Base-by-base conservation (phyloP, 2,113 vertebrate genomes). In the Morone chrysops region DNA sequence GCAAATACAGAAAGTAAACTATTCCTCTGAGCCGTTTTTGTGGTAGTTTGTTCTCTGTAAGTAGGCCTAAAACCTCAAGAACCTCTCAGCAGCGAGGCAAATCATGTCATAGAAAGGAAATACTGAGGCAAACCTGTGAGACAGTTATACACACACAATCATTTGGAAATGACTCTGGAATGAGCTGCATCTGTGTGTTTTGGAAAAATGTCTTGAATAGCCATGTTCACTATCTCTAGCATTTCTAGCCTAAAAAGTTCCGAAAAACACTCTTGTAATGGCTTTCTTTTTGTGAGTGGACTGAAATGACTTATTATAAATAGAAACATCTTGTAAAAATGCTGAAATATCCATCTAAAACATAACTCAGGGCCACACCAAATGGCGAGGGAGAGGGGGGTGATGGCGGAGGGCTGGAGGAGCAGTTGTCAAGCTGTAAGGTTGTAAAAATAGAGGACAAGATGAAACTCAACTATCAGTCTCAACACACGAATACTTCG, bases 291-390 rank as follows among this genome's bases (percentile, higher is more conserved):
- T 2, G 56, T 50, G 70, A 65, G 74, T 72, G 57, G 9, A 79
- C 74, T 78, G 66, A 81, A 88, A 88, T 70, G 40, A 72, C 87
- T 81, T 74, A 83, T 88, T 76, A 80, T 53, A 14, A 80, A 60
- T 81, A 82, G 72, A 86, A 77, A 70, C 1, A 43, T 76, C 50
- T 71, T 53, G 56, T 70, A 36, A 80, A 85, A 60, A 4, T 2
- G 7, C 78, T 50, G 63, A 84, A 79, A 70, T 56, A 81, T 74
- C 40, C 65, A 20, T 70, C 47, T 70, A 43, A 87, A 89, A 81
- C 61, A 78, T 81, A 70, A 83, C 86, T 87, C 40, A n/a, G 68
- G 81, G 77, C 75, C n/a, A 6, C 57, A 8, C 61, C 84, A 77
- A 86, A 89, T 83, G 79, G 66, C 2, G 17, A 83, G 75, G 82